A percentile compares a stretch with the other conserved stretches of the same genome.
phyloP scores from a whole-genome alignment of 2,888 invertebrate genomes.

The Hedychridium roseum region DNA sequence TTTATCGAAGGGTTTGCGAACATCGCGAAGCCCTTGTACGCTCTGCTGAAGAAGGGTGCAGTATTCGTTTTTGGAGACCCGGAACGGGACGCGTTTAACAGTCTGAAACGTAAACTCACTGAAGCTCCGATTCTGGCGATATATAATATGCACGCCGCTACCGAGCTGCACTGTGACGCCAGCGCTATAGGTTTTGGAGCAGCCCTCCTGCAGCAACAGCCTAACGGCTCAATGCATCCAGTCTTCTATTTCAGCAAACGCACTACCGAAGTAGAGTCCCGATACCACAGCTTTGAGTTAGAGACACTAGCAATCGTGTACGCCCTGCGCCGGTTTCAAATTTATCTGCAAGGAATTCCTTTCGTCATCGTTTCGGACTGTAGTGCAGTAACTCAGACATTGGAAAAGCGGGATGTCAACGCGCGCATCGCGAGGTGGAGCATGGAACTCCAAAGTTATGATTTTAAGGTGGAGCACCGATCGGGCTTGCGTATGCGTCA shows the following conservation, averaged over 20 bases:
- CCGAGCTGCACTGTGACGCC: too few relatives aligned
- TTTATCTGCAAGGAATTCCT: conserved; percentile 38
- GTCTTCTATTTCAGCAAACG: conserved; percentile 47
- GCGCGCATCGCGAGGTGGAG: conserved; percentile 41
- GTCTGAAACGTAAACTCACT: too few relatives aligned
- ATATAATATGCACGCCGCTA: too few relatives aligned
- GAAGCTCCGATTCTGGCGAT: too few relatives aligned
- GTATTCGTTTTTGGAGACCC: too few relatives aligned
- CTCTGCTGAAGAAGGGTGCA: too few relatives aligned
- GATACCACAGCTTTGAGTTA: conserved; percentile 49
- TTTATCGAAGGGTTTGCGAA: too few relatives aligned
- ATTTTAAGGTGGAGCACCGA: conserved; percentile 31
- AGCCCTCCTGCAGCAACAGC: conserved; percentile 46
- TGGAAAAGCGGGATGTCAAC: conserved; percentile 41
- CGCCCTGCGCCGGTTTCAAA: conserved; percentile 34
- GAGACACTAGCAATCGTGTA: conserved; percentile 35
- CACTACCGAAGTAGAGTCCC: conserved; percentile 39
- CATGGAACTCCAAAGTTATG: conserved; percentile 31
- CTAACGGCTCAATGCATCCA: conserved; percentile 39
- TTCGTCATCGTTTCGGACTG: conserved; percentile 21
- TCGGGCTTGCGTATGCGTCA: conserved; percentile 26
- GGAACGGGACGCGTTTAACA: too few relatives aligned
- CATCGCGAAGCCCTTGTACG: too few relatives aligned
- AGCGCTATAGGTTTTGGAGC: conserved; percentile 50
- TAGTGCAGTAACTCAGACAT: conserved; percentile 23